phyloP scores from a whole-genome alignment of 2,113 vertebrate genomes.

The Hyperopisus bebe region DNA sequence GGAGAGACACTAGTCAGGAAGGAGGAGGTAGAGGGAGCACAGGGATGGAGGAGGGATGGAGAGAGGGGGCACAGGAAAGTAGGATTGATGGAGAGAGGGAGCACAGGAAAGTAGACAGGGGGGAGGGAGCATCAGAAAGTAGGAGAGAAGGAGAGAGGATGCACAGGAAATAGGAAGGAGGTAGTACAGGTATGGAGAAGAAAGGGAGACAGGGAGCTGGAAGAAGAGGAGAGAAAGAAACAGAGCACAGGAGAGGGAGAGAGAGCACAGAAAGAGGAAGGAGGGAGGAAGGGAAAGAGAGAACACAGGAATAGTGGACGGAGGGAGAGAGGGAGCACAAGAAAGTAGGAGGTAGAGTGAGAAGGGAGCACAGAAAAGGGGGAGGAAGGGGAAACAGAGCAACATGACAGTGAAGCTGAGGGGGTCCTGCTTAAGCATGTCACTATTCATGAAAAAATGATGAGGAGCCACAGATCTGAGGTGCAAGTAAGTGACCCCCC shows the following conservation, averaged over 20 bases:
- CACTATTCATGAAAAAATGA: conserved; percentile 41
- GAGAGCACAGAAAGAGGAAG: neutral
- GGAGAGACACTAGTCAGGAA: conserved; percentile 12
- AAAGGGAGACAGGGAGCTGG: neutral
- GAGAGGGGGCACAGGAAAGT: neutral
- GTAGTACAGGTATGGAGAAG: neutral
- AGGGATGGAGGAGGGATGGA: neutral
- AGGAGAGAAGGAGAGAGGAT: neutral
- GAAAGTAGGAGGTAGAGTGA: neutral
- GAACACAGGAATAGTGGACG: neutral
- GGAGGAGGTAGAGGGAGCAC: neutral
- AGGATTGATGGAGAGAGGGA: neutral
- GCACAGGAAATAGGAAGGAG: neutral
- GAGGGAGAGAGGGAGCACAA: neutral
- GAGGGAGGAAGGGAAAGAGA: neutral
- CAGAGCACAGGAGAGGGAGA: neutral
- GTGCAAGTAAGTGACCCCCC: conserved; percentile 26
- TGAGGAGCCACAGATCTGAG: conserved; percentile 40
- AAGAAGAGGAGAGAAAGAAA: neutral
- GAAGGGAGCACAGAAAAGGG: neutral
- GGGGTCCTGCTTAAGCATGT: conserved; percentile 14
- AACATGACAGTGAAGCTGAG: neutral
- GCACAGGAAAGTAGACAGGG: neutral
- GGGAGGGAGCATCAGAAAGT: neutral
- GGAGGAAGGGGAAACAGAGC: conserved; percentile 10